Evolutionary conservation across 1,140 invertebrate species (phyloP).

Genomic region (Chlorops oryzae): DNA sequence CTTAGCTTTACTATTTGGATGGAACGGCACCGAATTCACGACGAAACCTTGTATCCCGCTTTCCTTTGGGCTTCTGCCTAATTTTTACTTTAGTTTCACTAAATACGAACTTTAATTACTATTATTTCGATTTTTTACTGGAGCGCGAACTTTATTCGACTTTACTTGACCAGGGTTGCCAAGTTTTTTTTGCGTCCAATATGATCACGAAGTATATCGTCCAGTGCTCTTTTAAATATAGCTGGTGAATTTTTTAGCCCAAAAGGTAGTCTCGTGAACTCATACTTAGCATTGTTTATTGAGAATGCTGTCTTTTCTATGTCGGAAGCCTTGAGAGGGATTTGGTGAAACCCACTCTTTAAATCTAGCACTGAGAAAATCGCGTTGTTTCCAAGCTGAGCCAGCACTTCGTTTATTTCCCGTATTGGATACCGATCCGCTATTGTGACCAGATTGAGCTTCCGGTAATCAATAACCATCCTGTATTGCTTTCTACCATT

Average conservation of each 20-base stretch:
- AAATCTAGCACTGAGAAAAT: constrained; percentile 49
- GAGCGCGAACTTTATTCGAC: no score
- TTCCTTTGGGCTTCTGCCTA: no score
- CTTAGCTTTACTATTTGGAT: no score
- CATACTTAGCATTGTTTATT: constrained; percentile 8
- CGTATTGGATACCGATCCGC: constrained; percentile 51
- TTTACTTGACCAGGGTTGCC: no score
- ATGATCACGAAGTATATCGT: constrained; percentile 5
- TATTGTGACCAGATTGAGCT: constrained; percentile 34
- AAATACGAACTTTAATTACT: no score
- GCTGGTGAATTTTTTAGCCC: constrained; percentile 7
- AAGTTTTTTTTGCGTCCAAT: no score
- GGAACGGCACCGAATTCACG: no score
- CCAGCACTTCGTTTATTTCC: constrained; percentile 48
- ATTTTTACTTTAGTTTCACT: no score
- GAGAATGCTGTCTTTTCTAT: constrained; percentile 11
- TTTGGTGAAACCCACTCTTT: constrained; percentile 46
- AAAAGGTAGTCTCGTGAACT: constrained; percentile 8
- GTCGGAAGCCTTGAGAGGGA: constrained; percentile 1
- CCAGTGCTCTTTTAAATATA: constrained; percentile 1
- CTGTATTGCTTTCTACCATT: constrained; percentile 31
- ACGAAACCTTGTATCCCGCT: no score
- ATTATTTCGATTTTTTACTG: no score
- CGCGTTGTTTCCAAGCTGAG: constrained; percentile 37
- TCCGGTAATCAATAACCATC: constrained; percentile 35